A percentile compares a stretch with the other conserved stretches of the same genome.
Conservation (phyloP, 2,797 vertebrate species). For the Lepus oiostolus region DNA sequence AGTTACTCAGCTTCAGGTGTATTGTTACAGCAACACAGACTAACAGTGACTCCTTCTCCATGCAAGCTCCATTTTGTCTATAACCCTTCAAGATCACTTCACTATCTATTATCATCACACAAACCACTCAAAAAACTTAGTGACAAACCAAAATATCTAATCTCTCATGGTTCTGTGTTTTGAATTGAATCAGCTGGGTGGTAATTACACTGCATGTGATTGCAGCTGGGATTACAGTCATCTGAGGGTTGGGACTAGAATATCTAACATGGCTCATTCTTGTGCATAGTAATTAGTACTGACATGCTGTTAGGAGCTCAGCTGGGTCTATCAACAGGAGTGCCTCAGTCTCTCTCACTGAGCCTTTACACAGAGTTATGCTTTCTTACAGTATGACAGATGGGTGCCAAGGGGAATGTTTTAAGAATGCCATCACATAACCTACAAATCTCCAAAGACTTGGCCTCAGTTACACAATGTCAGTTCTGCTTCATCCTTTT, state of each 20-base stretch:
- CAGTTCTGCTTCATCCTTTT: slow-evolving; percentile 2
- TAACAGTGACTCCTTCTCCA: neutral
- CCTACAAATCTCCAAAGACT: neutral
- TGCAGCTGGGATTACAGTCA: neutral
- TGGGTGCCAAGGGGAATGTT: neutral
- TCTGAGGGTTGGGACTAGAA: neutral
- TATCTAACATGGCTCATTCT: neutral
- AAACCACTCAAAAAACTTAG: neutral
- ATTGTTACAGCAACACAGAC: too few relatives aligned
- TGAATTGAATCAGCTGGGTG: neutral
- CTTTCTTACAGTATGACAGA: neutral
- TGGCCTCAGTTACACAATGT: neutral
- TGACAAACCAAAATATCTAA: neutral
- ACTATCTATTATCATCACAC: neutral
- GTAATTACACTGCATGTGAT: neutral
- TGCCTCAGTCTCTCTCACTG: rapidly evolving
- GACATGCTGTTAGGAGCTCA: neutral
- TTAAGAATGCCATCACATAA: neutral
- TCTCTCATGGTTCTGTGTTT: neutral
- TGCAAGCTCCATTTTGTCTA: neutral
- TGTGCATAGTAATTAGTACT: neutral
- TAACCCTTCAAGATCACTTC: neutral
- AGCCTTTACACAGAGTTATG: neutral
- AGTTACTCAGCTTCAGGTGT: too few relatives aligned
- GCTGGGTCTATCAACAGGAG: neutral